Evolutionary conservation across 1,140 invertebrate genomes (phyloP).

Genomic region (Anastrepha obliqua): DNA sequence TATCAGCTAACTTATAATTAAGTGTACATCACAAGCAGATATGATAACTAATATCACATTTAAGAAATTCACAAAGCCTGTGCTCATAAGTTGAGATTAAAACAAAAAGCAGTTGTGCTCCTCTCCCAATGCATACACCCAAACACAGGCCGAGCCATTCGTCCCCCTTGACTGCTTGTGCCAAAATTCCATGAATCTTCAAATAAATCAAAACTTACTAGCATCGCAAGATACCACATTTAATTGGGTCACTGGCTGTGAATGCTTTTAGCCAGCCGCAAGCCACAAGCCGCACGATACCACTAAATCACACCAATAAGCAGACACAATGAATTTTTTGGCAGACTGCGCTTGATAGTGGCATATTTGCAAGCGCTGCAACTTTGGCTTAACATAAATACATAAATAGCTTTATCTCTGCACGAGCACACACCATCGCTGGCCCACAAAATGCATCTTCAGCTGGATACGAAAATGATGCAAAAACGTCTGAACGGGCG

Average conservation of each 20-base stretch:
- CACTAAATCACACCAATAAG: not conserved
- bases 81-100: too few species aligned
- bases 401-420: slow-evolving; percentile 15
- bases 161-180: not conserved
- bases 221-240: not conserved
- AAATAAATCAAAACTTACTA: slow-evolving; percentile 9
- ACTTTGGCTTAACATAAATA: slow-evolving; percentile 22
- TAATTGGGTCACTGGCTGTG: slow-evolving; percentile 31
- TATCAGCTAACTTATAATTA: too few species aligned
- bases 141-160: not conserved
- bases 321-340: slow-evolving; percentile 22
- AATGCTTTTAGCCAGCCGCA: not conserved
- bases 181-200: not conserved
- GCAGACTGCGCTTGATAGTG: not conserved
- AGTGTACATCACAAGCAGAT: too few species aligned
- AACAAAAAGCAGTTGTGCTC: not conserved
- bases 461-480: not conserved
- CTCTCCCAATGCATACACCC: not conserved
- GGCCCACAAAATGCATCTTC: slow-evolving; percentile 14
- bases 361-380: not conserved
- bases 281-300: not conserved
- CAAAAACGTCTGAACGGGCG: not conserved
- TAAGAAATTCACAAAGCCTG: too few species aligned
- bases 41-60: too few species aligned
- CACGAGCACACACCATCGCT: not conserved